phyloP scores from a whole-genome alignment of 1,140 invertebrate genomes.

The Pseudomyrmex sp. region DNA sequence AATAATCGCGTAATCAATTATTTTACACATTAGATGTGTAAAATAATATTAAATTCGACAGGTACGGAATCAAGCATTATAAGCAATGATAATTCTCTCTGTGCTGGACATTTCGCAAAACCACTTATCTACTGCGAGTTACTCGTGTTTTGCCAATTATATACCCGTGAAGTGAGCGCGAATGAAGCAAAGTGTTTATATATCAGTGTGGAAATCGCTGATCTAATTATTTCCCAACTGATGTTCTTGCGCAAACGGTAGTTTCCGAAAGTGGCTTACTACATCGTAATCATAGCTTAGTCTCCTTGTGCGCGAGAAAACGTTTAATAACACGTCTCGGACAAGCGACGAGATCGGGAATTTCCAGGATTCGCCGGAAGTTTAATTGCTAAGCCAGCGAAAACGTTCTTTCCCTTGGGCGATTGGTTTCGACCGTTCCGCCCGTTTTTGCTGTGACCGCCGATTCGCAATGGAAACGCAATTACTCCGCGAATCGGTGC shows the following conservation, averaged over 20 bases:
- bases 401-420: slow-evolving; percentile 38
- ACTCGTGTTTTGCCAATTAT: slow-evolving; percentile 45
- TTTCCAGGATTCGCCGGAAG: slow-evolving; percentile 39
- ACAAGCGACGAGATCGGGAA: not conserved
- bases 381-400: slow-evolving; percentile 63
- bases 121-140: not conserved
- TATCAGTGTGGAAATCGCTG: slow-evolving; percentile 49
- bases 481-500: slow-evolving; percentile 59
- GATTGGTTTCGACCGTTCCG: slow-evolving; percentile 45
- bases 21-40: not conserved
- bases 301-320: not conserved
- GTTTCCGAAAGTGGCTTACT: slow-evolving; percentile 43
- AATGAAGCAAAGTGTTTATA: not conserved
- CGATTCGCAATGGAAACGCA: slow-evolving; percentile 53
- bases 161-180: not conserved
- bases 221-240: slow-evolving; percentile 36
- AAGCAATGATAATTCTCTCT: slow-evolving; percentile 17
- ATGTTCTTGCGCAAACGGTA: slow-evolving; percentile 27
- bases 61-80: not conserved
- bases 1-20: not conserved
- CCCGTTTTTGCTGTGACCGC: slow-evolving; percentile 17
- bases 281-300: slow-evolving; percentile 50
- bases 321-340: slow-evolving; percentile 62
- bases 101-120: not conserved
- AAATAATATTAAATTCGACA: not conserved